Percentiles rank a stretch among this genome's conserved stretches.
These are phyloP conservation scores for Chelonoidis abingdonii DNA, from an alignment of 2,113 vertebrate species.

Conservation along the genomic window DNA sequence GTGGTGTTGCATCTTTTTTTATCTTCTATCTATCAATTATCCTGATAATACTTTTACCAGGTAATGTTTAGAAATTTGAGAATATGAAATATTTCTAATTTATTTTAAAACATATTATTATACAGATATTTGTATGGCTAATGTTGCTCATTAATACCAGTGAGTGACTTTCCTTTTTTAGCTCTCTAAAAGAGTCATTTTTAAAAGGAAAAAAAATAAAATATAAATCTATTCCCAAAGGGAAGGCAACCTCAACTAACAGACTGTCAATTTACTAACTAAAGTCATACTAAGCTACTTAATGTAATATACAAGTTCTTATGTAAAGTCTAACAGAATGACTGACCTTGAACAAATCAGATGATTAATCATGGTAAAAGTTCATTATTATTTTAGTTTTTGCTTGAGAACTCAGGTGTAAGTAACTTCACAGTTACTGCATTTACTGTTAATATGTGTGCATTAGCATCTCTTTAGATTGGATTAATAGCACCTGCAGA, in stretches of 20 bases:
- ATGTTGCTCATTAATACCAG: not conserved
- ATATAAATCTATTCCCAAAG: not conserved
- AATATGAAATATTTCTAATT: not conserved
- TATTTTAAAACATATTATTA: too few relatives aligned
- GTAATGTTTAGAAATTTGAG: not conserved
- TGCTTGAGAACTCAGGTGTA: not conserved
- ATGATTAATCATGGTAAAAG: not conserved
- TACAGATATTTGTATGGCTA: not conserved
- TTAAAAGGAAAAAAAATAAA: not conserved
- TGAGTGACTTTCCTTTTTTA: not conserved
- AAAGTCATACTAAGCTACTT: not conserved
- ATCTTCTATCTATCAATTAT: not conserved
- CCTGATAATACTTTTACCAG: not conserved
- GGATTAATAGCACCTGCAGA: not conserved
- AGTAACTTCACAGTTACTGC: not conserved
- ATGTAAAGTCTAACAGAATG: not conserved
- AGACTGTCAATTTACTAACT: not conserved
- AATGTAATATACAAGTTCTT: not conserved
- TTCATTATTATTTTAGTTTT: not conserved
- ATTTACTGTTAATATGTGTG: not conserved
- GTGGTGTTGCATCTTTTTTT: not conserved
- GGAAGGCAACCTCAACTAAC: not conserved
- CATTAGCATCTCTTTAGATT: not conserved
- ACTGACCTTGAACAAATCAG: not conserved
- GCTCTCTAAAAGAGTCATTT: not conserved